phyloP scores from a whole-genome alignment of 1,140 invertebrate genomes.

The Cydia pomonella region DNA sequence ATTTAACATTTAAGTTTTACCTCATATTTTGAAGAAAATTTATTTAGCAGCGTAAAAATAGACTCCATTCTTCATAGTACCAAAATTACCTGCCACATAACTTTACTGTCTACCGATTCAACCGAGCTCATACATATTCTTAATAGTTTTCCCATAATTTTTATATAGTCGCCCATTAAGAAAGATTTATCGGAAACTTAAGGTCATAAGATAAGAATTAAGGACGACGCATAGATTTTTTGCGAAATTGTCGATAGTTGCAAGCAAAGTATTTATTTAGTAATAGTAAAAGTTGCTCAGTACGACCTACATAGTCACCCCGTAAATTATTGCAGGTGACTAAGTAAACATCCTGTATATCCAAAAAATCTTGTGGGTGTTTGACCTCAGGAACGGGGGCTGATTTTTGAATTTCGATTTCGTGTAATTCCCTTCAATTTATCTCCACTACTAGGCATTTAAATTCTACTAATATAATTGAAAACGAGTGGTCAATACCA shows the following conservation, averaged over 20 bases:
- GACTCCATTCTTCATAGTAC: neutral
- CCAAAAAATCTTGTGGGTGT: neutral
- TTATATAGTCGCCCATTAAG: constrained; percentile 3
- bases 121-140: constrained; percentile 10
- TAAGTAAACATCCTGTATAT: too few relatives aligned
- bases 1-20: neutral
- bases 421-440: too few relatives aligned
- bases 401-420: too few relatives aligned
- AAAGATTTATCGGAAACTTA: neutral
- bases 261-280: too few relatives aligned
- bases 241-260: neutral
- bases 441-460: too few relatives aligned
- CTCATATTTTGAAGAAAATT: neutral
- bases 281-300: too few relatives aligned
- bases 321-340: too few relatives aligned
- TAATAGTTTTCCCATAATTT: constrained; percentile 22
- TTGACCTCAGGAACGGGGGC: neutral
- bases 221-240: neutral
- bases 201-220: neutral
- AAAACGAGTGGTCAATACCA: too few relatives aligned
- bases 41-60: neutral
- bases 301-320: too few relatives aligned
- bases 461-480: too few relatives aligned
- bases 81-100: constrained; percentile 14
- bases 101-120: constrained; percentile 9